Evolutionary conservation across 92 coral and sea anemone genomes (phyloP).

Genomic region (Porites divaricata): DNA sequence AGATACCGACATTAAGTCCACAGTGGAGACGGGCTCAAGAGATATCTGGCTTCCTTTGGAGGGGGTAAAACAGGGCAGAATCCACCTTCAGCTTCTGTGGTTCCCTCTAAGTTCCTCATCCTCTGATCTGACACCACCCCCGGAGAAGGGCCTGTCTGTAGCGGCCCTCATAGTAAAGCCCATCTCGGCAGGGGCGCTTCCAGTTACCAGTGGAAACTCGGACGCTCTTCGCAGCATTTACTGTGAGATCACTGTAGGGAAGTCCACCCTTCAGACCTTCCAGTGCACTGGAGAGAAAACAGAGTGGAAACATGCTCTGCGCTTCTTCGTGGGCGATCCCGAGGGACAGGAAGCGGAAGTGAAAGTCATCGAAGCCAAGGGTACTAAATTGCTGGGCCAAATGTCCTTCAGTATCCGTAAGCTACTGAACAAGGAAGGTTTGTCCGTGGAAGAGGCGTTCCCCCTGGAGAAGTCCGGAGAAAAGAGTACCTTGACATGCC

Average conservation of each 20-base stretch:
- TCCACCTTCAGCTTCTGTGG: constrained; percentile 83
- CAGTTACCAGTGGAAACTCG: constrained; percentile 65
- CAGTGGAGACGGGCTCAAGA: constrained; percentile 79
- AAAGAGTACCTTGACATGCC: constrained; percentile 84
- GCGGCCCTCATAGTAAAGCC: constrained; percentile 90
- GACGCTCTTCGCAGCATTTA: constrained; percentile 78
- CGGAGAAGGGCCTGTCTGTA: constrained; percentile 65
- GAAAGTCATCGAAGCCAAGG: constrained; percentile 90
- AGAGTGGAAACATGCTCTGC: constrained; percentile 95
- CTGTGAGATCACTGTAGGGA: constrained; percentile 88
- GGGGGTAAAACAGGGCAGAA: constrained; percentile 88
- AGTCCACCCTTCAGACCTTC: constrained; percentile 82
- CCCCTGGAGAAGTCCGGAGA: constrained; percentile 84
- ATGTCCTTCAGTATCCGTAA: constrained; percentile 67
- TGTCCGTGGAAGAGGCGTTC: constrained; percentile 73
- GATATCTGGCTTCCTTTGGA: constrained; percentile 94
- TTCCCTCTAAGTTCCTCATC: constrained; percentile 64
- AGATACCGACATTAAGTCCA: constrained; percentile 79
- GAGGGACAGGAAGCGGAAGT: constrained; percentile 74
- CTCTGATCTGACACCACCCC: constrained; percentile 63
- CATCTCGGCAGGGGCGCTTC: constrained; percentile 75
- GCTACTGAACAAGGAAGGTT: constrained; percentile 68
- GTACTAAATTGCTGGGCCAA: constrained; percentile 75
- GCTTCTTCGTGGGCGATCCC: constrained; percentile 84
- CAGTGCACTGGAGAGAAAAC: constrained; percentile 79